phyloP scores from a whole-genome alignment of 2,888 invertebrate species.

The Perizoma flavofasciatum region DNA sequence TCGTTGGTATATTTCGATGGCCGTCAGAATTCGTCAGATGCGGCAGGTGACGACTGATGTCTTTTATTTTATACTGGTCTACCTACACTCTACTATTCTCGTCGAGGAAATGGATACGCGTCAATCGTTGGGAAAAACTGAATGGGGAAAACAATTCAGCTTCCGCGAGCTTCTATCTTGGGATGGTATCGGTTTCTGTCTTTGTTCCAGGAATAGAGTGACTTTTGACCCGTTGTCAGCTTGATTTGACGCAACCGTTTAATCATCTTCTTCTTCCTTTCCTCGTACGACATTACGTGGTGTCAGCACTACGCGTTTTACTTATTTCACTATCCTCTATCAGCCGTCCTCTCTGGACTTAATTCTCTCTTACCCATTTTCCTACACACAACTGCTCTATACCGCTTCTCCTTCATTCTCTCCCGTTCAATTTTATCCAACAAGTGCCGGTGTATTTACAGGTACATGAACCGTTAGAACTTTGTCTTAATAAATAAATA shows the following conservation, averaged over 20 bases:
- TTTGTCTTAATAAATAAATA: too few relatives aligned
- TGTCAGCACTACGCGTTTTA: too few relatives aligned
- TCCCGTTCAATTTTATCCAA: too few relatives aligned
- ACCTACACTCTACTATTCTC: constrained; percentile 57
- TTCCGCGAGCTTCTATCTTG: constrained; percentile 70
- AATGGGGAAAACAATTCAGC: constrained; percentile 62
- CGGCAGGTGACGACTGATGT: constrained; percentile 69
- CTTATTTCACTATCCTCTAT: too few relatives aligned
- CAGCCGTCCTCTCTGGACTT: too few relatives aligned
- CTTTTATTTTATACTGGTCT: constrained; percentile 73
- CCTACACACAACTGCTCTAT: too few relatives aligned
- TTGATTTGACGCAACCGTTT: constrained; percentile 24
- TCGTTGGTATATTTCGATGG: constrained; percentile 70
- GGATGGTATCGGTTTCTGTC: constrained; percentile 64
- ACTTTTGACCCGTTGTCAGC: constrained; percentile 35
- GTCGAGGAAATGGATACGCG: constrained; percentile 79
- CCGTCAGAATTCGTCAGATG: constrained; percentile 54
- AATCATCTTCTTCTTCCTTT: background rate
- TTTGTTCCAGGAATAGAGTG: constrained; percentile 35
- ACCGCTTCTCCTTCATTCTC: too few relatives aligned
- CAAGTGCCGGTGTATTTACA: too few relatives aligned
- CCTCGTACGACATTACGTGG: too few relatives aligned
- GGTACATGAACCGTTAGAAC: too few relatives aligned
- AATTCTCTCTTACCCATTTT: too few relatives aligned
- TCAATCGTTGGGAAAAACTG: constrained; percentile 71